Evolutionary conservation across 2,888 invertebrate genomes (phyloP).

Genomic region (Leucoma salicis): DNA sequence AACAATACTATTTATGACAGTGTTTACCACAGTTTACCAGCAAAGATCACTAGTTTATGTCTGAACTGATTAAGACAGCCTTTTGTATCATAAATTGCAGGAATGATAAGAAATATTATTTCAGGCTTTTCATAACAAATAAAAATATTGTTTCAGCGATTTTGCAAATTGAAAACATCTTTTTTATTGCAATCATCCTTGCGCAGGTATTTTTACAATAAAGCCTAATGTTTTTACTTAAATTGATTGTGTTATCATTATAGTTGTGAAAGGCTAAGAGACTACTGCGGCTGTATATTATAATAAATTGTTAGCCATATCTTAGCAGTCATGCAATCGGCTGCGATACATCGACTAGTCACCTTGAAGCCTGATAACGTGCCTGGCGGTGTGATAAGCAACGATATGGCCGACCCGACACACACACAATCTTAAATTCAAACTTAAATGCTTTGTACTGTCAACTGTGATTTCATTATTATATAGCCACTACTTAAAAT

Average conservation of each 20-base stretch:
- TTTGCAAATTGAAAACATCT: no score
- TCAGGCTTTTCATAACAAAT: no score
- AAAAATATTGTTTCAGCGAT: no score
- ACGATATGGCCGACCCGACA: constrained; percentile 27
- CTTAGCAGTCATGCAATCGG: constrained; percentile 56
- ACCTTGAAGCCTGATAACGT: constrained; percentile 76
- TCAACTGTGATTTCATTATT: constrained; percentile 23
- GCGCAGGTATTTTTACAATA: not conserved
- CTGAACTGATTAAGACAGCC: no score
- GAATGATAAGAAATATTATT: no score
- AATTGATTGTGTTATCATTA: constrained; percentile 11
- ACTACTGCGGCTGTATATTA: constrained; percentile 36
- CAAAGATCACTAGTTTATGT: no score
- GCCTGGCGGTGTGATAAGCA: constrained; percentile 32
- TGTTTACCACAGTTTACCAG: no score
- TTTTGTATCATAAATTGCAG: no score
- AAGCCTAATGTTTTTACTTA: not conserved
- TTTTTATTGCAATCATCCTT: no score
- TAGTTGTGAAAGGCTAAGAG: constrained; percentile 31
- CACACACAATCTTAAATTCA: constrained; percentile 22
- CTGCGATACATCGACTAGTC: constrained; percentile 65
- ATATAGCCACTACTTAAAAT: no score
- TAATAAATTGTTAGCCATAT: constrained; percentile 45
- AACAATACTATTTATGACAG: no score
- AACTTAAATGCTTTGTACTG: constrained; percentile 20